phyloP scores from a whole-genome alignment of 2,113 vertebrate species.

The Bubo scandiacus region DNA sequence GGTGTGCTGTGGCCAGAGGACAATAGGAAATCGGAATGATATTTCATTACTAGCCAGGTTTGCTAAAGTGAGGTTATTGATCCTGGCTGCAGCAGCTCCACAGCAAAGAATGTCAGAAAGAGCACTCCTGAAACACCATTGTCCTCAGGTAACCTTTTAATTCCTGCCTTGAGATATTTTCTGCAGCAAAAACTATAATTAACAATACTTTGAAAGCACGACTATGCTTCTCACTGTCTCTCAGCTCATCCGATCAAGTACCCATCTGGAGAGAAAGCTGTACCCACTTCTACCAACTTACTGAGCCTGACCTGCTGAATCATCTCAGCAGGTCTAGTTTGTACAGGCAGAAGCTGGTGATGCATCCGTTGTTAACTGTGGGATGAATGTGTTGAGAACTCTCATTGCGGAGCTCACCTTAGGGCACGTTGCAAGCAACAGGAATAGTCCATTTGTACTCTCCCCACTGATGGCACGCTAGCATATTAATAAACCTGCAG shows the following conservation, averaged over 20 bases:
- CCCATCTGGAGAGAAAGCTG: neutral
- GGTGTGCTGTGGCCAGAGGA: neutral
- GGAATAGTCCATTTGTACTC: neutral
- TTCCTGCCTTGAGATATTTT: neutral
- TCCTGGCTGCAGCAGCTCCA: neutral
- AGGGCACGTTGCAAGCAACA: neutral
- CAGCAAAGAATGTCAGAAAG: neutral
- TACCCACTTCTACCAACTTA: neutral
- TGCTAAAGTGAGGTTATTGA: neutral
- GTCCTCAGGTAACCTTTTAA: neutral
- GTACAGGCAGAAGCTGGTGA: neutral
- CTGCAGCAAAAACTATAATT: neutral
- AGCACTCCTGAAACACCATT: neutral
- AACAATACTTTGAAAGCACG: neutral
- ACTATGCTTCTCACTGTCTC: neutral
- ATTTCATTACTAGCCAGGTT: neutral
- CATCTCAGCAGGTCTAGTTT: neutral
- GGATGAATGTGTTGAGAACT: neutral
- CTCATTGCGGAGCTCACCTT: neutral
- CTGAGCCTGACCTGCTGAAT: neutral
- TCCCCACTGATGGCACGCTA: neutral
- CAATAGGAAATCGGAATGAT: neutral
- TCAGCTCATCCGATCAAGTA: neutral
- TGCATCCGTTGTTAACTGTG: neutral
- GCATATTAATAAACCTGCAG: conserved; percentile 35